Base-by-base conservation (phyloP, 2,113 vertebrate species). In the Motacilla alba region DNA sequence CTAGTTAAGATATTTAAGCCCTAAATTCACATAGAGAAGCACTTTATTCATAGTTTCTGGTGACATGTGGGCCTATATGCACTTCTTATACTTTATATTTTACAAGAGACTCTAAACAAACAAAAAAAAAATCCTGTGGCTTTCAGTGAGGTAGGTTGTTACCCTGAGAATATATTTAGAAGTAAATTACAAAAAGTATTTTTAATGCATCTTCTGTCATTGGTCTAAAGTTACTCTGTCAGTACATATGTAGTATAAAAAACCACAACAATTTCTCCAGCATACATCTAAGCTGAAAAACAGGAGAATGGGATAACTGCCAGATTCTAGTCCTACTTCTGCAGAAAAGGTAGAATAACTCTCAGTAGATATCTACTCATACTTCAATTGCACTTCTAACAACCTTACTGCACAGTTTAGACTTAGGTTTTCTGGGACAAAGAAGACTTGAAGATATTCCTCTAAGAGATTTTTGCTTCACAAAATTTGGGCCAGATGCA, bases 1-100 rank as follows among this genome's bases (percentile, higher is more conserved):
- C 28, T 28, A 39, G 22, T 43, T 33, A 35, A 73, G 62, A 64
- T 73, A 56, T 5, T 72, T 43, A 41, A 21, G 13, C 41, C 35
- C 43, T 59, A 50, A 88, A 50, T 64, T 80, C 50, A 46, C 16
- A 55, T 0, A 17, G 13, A 66, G 13, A 49, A 53, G 5, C 7
- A n/a, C 8, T 82, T 95, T 58, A 22, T 73, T 60, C 21, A 23
- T 44, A 22, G 13, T 69, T 74, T 88, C 30, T 69, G 27, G 13
- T 49, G 31, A 47, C 14, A 35, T 0, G 0, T 62, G 18, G 12
- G 4, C 12, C 11, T 69, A 12, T 20, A 7, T 39, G 18, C 28
- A 24, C 9, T 62, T 73, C 2, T 0, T 73, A n/a, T 35, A 21
- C 2, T 22, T 56, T 30, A 5, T 9, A 46, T 66, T 88, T 77